Evolutionary conservation across 30 jellyfish, hydroid and myxozoan species (phyloP), one percentile per base, ranked within the genome.

Genomic region (Rhopilema esculentum): DNA sequence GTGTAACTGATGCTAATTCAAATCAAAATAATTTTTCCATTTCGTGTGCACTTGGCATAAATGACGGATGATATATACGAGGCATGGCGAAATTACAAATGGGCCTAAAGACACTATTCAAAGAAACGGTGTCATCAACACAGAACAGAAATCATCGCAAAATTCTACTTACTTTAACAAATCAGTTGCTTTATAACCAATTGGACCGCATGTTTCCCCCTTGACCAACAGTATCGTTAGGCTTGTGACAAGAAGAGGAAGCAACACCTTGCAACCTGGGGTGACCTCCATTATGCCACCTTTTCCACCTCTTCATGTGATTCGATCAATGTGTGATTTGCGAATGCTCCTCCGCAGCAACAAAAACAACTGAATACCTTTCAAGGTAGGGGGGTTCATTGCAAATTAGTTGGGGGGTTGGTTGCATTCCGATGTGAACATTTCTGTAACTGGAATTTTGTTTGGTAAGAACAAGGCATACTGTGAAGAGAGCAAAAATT

Each of bases 121-220:
- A 40, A 40, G 57, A n/a, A n/a, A n/a, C n/a, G n/a, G n/a, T n/a
- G n/a, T n/a, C n/a, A n/a, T n/a, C n/a, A 75, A 9, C 77, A 75
- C 18, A 33, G 16, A 27, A 33, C 21, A 51, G 16, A 51, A 51
- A 51, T 51, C 19, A 51, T 26, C 32, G 16, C 77, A 8, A 15
- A 8, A 15, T 15, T 16, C 22, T 26, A 16, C 91, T 77, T 66
- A 88, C 96, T 70, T 69, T 65, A 88, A 57, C 26, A 88, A 63
- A 18, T 78, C 96, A 25, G 30, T 69, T 48, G 91, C 96, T 22
- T 63, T 31, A 61, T 52, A 88, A 24, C 96, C 96, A 61, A 78
- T 74, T 15, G 96, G 96, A 20, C 96, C 96, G 27, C 96, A 88
- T 31, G 72, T 64, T 31, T 61, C 86, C 26, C 80, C 85, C 22